A percentile compares a stretch with the other conserved stretches of the same genome.
Conservation (phyloP, 2,888 invertebrate genomes). For the Ophion ellenae region DNA sequence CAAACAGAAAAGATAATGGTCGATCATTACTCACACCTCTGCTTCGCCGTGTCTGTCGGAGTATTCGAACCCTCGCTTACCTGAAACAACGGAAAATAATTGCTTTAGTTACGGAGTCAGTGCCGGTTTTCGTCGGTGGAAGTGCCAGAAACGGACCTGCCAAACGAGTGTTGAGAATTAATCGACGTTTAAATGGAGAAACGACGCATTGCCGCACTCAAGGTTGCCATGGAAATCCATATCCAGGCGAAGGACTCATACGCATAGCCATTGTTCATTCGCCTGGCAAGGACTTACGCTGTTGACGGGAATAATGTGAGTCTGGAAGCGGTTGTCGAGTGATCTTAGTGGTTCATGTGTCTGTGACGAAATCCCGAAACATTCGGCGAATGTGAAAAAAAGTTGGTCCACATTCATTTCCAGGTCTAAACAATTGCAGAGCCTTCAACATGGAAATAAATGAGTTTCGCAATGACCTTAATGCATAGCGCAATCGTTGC, state of each 20-base stretch:
- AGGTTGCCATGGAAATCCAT: not conserved
- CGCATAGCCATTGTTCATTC: not conserved
- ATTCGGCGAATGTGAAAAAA: not conserved
- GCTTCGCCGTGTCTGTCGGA: constrained; percentile 50
- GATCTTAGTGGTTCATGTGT: not conserved
- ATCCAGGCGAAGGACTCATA: not conserved
- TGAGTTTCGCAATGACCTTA: not conserved
- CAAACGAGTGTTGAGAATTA: constrained; percentile 24
- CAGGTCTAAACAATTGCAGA: not conserved
- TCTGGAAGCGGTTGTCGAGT: not conserved
- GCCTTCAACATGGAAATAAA: not conserved
- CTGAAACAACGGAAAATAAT: constrained; percentile 80
- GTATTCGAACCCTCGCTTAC: constrained; percentile 74
- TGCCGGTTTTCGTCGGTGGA: constrained; percentile 55
- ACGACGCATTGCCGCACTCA: not conserved
- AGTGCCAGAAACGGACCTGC: constrained; percentile 18
- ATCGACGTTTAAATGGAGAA: constrained; percentile 8
- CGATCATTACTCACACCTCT: constrained; percentile 78
- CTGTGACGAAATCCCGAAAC: not conserved
- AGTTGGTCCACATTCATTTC: not conserved
- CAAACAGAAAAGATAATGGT: constrained; percentile 78
- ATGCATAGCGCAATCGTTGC: not conserved
- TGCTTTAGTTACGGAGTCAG: constrained; percentile 72
- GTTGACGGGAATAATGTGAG: not conserved
- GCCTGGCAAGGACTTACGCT: not conserved